Conservation (phyloP, 2,113 vertebrate genomes). For the Periophthalmodon schlosseri region DNA sequence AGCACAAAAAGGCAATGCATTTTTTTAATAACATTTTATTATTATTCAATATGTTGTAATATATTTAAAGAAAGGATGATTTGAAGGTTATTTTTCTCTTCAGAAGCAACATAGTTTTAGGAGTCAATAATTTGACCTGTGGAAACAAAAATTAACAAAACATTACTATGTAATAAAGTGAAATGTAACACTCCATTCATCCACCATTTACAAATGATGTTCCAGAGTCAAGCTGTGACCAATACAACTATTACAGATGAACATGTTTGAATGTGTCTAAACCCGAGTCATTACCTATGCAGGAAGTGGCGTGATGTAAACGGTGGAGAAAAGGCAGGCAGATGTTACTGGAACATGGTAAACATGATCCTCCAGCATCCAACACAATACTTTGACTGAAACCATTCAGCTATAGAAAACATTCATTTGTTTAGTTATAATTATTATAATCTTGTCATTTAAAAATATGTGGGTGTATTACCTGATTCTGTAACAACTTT, state of each 20-base stretch:
- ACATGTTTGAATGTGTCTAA: background rate
- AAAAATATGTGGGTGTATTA: slow-evolving; percentile 23
- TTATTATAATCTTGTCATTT: background rate
- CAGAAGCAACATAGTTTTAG: slow-evolving; percentile 22
- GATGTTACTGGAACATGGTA: slow-evolving; percentile 78
- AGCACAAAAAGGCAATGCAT: background rate
- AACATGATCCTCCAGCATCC: slow-evolving; percentile 60
- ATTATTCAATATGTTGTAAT: background rate
- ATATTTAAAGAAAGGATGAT: background rate
- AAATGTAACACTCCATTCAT: background rate
- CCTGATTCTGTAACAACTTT: slow-evolving; percentile 72
- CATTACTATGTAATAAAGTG: background rate
- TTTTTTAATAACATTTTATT: background rate
- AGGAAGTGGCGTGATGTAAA: slow-evolving; percentile 82
- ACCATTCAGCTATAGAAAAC: slow-evolving; percentile 13
- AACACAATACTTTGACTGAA: slow-evolving; percentile 77
- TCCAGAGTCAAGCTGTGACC: background rate
- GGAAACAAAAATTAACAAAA: slow-evolving; percentile 5
- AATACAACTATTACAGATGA: background rate
- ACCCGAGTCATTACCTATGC: slow-evolving; percentile 78
- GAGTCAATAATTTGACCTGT: slow-evolving; percentile 72
- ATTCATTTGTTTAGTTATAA: too few species aligned
- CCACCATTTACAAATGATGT: background rate
- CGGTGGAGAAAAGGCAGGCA: slow-evolving; percentile 85
- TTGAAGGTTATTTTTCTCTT: background rate